Evolutionary conservation across 2,113 vertebrate species (phyloP).

Genomic region (Platysteira castanea): DNA sequence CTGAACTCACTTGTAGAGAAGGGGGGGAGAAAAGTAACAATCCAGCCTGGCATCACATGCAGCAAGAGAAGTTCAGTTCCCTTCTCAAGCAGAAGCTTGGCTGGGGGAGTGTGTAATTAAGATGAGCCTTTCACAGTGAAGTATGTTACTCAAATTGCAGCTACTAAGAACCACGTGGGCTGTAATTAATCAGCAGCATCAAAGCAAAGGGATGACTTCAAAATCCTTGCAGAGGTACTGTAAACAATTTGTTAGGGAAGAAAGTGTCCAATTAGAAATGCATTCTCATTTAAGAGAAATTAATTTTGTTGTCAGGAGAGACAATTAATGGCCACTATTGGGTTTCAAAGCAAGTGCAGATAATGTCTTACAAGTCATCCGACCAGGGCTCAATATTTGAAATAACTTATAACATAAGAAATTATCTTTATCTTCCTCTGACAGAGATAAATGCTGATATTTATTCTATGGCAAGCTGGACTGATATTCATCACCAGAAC

Average conservation of each 20-base stretch:
- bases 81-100: not conserved
- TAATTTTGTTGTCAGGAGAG: conserved; percentile 34
- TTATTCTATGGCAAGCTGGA: conserved; percentile 9
- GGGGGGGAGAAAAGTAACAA: not conserved
- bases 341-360: not conserved
- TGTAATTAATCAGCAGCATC: conserved; percentile 48
- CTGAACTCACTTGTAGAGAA: conserved; percentile 10
- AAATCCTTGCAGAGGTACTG: conserved; percentile 20
- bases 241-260: conserved; percentile 42
- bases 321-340: not conserved
- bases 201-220: conserved; percentile 24
- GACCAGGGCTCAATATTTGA: not conserved
- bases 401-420: conserved; percentile 11
- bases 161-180: conserved; percentile 16
- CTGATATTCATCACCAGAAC: conserved; percentile 22
- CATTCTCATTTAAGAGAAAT: conserved; percentile 17
- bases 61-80: not conserved
- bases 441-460: conserved; percentile 32
- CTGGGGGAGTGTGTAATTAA: conserved; percentile 22
- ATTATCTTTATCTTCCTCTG: not conserved
- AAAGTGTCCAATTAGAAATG: conserved; percentile 36
- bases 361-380: not conserved
- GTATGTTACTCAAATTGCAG: not conserved
- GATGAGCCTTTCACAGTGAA: conserved; percentile 10
- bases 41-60: conserved; percentile 17